Evolutionary conservation across 2,797 vertebrate species (phyloP).

Genomic region (Crax fasciolata): DNA sequence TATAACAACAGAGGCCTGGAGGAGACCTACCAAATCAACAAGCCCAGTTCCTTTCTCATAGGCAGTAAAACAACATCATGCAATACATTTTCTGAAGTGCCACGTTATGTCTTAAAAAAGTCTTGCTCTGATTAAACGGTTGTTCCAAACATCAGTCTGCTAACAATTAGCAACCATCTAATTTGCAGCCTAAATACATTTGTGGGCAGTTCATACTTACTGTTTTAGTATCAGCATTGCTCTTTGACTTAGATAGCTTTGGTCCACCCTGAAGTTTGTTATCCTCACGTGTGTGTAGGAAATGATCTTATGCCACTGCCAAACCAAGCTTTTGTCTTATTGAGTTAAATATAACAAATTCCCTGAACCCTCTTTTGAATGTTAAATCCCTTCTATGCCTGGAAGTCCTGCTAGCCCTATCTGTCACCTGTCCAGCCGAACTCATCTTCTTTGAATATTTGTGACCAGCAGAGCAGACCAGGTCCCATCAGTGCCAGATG

Average conservation of each 20-base stretch:
- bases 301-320: not conserved
- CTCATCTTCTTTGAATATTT: not conserved
- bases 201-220: not conserved
- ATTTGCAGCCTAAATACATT: not conserved
- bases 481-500: not conserved
- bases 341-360: not conserved
- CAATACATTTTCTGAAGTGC: not conserved
- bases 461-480: not conserved
- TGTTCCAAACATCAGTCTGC: not conserved
- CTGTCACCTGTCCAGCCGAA: not conserved
- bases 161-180: not conserved
- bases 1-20: not conserved
- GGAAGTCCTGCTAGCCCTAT: not conserved
- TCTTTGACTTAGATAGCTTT: not conserved
- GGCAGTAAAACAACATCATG: not conserved
- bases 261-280: not conserved
- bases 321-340: not conserved
- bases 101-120: not conserved
- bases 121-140: not conserved
- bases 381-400: too few relatives aligned
- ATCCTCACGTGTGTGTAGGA: not conserved
- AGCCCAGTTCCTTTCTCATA: not conserved
- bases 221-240: not conserved
- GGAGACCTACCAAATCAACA: not conserved
- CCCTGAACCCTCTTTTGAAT: too few relatives aligned